Base-by-base conservation (phyloP, 2,888 invertebrate species). In the Eupithecia dodoneata region DNA sequence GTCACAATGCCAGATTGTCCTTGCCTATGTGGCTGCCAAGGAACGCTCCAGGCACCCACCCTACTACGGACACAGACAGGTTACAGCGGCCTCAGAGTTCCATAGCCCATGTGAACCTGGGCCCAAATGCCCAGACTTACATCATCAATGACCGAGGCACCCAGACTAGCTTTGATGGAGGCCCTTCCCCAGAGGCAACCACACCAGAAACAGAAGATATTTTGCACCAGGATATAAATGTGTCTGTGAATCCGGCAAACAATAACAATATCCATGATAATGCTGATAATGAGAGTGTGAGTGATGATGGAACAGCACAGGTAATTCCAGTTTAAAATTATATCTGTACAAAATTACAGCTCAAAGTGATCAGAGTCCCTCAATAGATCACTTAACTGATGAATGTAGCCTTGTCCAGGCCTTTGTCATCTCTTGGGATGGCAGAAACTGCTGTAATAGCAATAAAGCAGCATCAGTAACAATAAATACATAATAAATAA, bases 181-280 rank as follows among this genome's bases (percentile, higher is more conserved):
- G 87, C 74, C 85, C 86, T 0, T 90, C 93, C 15, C 89, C 90
- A 81, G 92, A 94, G 12, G 90, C 93, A 0, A 92, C 91, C 78
- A 89, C 94, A 0, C 91, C 92, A 10, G 90, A 87, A 52, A 87
- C 79, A 3, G 88, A 83, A n/a, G 91, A 91, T 49, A 87, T 63
- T 12, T 4, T 63, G 12, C 18, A 89, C 12, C 88, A 87, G 1
- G 94, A 94, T 76, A 92, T 93, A 72, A 94, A 93, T 86, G 90
- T 91, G 5, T 93, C 94, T 0, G 92, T 93, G 44, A 94, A 94
- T 82, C 94, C 94, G 0, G 90, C 93, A 3, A 94, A 94, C 80
- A 94, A 94, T 78, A 94, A 94, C 80, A 94, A 95, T 80, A 93
- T 93, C 74, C 90, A 93, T 87, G 94, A 94, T 78, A 93, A 92